Evolutionary conservation across 2,797 vertebrate species (phyloP), one percentile per base, ranked within the genome.

Genomic region (Glyptemys insculpta): DNA sequence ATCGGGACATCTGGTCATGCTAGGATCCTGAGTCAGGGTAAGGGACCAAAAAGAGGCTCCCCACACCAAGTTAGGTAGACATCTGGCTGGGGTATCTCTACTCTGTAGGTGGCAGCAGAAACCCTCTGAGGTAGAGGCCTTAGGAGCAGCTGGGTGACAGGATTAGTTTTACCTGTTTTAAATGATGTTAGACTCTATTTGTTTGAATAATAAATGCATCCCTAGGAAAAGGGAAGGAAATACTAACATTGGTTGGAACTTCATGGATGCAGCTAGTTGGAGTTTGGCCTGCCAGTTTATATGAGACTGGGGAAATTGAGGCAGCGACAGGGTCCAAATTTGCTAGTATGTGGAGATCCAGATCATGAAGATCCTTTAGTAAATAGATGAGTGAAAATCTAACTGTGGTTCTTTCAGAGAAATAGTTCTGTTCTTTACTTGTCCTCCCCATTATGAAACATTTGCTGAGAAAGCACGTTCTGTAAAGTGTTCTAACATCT

Each of bases 251-350:
- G n/a, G 19, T 41, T 23, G 37, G 37, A 41, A 23, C 68, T 41
- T 41, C 68, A 6, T 72, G n/a, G 37, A 72, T 62, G 59, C 14
- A 62, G 59, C 68, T 72, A 23, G 10, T 5, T 37, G 37, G 3
- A 41, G n/a, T 72, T 41, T 72, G 21, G 18, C 62, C 34, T 19
- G 8, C 34, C 29, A 41, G 10, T 6, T 8, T 81, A 25, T 83
- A 25, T 27, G 1, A 12, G 8, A 56, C 2, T 50, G 44, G 79
- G 44, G 31, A 72, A 85, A 83, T 4, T 44, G 88, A 93, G 88
- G 0, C 1, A 81, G 25, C 0, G 0, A 10, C 84, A 6, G 12
- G 65, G 7, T 86, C 4, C 50, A 72, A 68, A 19, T 23, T 23
- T 68, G 7, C 8, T 85, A 44, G 44, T 87, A n/a, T 85, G 2